Conservation (phyloP, 2,888 invertebrate genomes). For the Stenotaenia linearis region DNA sequence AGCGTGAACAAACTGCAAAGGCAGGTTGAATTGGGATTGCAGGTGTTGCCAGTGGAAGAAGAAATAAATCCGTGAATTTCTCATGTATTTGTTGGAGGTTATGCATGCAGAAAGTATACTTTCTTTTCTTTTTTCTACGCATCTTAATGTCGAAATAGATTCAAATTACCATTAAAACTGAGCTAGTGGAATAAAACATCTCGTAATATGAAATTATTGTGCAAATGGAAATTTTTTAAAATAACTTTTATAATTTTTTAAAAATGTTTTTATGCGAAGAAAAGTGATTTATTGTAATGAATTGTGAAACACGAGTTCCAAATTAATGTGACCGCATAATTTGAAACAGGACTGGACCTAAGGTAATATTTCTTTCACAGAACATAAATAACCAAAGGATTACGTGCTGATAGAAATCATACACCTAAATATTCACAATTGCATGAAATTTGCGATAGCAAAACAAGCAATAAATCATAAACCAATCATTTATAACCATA, state of each 20-base stretch:
- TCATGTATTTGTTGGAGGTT: background rate
- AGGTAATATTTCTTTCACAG: conserved; percentile 1
- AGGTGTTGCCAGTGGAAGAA: background rate
- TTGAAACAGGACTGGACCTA: background rate
- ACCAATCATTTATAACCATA: conserved; percentile 11
- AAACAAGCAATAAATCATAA: conserved; percentile 2
- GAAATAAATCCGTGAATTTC: conserved; percentile 13
- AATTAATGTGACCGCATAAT: background rate
- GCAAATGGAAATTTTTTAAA: conserved; percentile 17
- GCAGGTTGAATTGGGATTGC: conserved; percentile 7
- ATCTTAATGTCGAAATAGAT: background rate
- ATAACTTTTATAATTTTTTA: background rate
- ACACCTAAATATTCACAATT: background rate
- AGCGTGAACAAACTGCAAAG: conserved; percentile 21
- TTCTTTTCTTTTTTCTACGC: background rate
- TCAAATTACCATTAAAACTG: background rate
- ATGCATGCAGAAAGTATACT: background rate
- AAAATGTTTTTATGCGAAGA: background rate
- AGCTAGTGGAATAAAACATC: background rate
- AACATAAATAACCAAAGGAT: background rate
- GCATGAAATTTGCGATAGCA: conserved; percentile 13
- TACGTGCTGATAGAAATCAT: background rate
- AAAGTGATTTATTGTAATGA: background rate
- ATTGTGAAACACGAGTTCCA: background rate
- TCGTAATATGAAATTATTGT: background rate